Evolutionary conservation across 2,888 invertebrate species (phyloP), one percentile per base, ranked within the genome.

Genomic region (Pycnomerus fuliginosus): DNA sequence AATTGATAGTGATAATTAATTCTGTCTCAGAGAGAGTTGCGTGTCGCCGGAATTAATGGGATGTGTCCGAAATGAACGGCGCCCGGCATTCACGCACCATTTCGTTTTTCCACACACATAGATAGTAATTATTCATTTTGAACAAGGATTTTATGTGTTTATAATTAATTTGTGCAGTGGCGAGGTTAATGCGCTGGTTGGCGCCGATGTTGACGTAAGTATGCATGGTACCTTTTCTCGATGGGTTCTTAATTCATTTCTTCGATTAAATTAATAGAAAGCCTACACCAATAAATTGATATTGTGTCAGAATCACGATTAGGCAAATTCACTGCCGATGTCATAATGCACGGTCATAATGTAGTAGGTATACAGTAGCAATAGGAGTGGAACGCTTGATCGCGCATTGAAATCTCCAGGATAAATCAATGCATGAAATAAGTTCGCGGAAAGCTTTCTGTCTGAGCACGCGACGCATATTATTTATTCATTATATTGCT

Each of bases 381-480:
- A n/a, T n/a, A n/a, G n/a, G n/a, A n/a, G n/a, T n/a, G n/a, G n/a
- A n/a, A n/a, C n/a, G n/a, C n/a, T n/a, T n/a, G n/a, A n/a, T 8
- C 39, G 31, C 42, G 48, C 52, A 41, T 49, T 48, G 44, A 53
- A 53, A 40, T 55, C 49, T 53, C 51, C 51, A 37, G 44, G n/a
- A n/a, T n/a, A n/a, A n/a, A n/a, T n/a, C n/a, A n/a, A n/a, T n/a
- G n/a, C n/a, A n/a, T n/a, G n/a, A n/a, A n/a, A n/a, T n/a, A n/a
- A n/a, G n/a, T n/a, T 48, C 42, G 42, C 42, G 41, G 46, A 37
- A 32, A 35, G 48, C 45, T 48, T 48, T 50, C 44, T 47, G 55
- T 55, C 53, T 55, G 50, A 50, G 53, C 53, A 53, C 55, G 52
- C 51, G 55, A 55, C 53, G 27, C 23, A n/a, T n/a, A n/a, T n/a